Base-by-base conservation (phyloP, 1,140 invertebrate genomes). In the Lordiphosa collinella region DNA sequence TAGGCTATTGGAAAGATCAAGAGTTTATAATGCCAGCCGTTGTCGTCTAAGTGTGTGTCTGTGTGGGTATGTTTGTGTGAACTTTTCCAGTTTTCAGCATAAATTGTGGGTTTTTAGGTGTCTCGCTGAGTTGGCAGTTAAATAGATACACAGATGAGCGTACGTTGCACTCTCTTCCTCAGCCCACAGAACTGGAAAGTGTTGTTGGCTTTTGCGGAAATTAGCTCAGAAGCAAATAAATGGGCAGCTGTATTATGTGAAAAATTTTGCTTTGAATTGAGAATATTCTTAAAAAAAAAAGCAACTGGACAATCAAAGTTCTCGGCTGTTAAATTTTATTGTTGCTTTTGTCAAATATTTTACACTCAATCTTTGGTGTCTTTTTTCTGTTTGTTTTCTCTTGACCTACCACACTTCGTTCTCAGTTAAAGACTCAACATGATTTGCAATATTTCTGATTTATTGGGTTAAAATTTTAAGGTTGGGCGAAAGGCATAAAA, bases 1-100 rank as follows among this genome's bases (percentile, higher is more conserved):
- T 87, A 87, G 84, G 84, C 84, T 87, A 87, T 87, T 87, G 84
- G 84, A 86, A 87, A 87, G 70, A 82, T 84, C 79, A 84, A 85
- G 79, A 84, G 79, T 84, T 84, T 82, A 76, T 71, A 59, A 58
- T 71, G 66, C 53, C 58, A 72, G 51, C 32, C 22, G 29, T 52
- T 54, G 16, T 25, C 18, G 44, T 36, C n/a, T n/a, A n/a, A n/a
- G 25, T 46, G 14, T 44, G 12, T 53, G 8, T 65, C 4, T 72
- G 12, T 49, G 35, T 69, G 22, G 43, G 40, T 60, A 29, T 74
- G 48, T 55, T 43, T 67, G 50, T 79, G 50, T 65, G 53, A 78
- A 84, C 72, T 54, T 84, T 84, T 84, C 78, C 78, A 84, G 78
- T 84, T 84, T 76, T 56, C 34, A 67, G 76, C 76, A 84, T 76